phyloP scores from a whole-genome alignment of 2,888 invertebrate genomes.

The Diogma glabrata region DNA sequence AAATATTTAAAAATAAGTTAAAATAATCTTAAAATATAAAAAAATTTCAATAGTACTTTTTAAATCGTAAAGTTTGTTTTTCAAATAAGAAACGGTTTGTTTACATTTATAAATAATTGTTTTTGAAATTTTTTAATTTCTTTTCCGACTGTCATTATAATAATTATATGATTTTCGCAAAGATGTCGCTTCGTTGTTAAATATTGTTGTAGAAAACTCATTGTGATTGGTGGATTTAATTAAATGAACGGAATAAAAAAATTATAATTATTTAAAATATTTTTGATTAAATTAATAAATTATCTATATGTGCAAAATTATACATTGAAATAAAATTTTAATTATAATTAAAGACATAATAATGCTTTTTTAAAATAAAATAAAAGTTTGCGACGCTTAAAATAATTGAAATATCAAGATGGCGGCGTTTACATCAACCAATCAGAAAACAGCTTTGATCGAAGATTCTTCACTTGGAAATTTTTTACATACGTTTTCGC shows the following conservation, averaged over 20 bases:
- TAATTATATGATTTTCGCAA: conserved; percentile 5
- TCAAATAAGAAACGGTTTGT: background rate
- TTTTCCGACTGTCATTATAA: background rate
- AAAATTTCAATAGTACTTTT: no score
- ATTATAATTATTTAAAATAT: background rate
- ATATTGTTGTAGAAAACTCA: background rate
- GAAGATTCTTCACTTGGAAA: conserved; percentile 42
- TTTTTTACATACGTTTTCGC: conserved; percentile 46
- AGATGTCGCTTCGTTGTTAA: conserved; percentile 5
- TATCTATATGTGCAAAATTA: background rate
- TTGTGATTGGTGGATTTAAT: conserved; percentile 8
- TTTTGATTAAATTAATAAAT: background rate
- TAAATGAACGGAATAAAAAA: background rate
- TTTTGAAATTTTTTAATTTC: background rate
- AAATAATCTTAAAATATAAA: background rate
- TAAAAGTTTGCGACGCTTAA: conserved; percentile 5
- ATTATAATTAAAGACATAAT: background rate
- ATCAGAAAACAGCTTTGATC: conserved; percentile 54
- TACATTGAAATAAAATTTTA: background rate
- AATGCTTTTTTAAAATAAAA: conserved; percentile 1
- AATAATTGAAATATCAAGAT: conserved; percentile 30
- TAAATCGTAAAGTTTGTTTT: conserved; percentile 1
- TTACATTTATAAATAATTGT: conserved; percentile 6
- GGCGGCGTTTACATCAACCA: conserved; percentile 57
- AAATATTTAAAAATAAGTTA: background rate